Conservation (phyloP, 1,140 invertebrate species). For the Cyrtorhinus lividipennis region DNA sequence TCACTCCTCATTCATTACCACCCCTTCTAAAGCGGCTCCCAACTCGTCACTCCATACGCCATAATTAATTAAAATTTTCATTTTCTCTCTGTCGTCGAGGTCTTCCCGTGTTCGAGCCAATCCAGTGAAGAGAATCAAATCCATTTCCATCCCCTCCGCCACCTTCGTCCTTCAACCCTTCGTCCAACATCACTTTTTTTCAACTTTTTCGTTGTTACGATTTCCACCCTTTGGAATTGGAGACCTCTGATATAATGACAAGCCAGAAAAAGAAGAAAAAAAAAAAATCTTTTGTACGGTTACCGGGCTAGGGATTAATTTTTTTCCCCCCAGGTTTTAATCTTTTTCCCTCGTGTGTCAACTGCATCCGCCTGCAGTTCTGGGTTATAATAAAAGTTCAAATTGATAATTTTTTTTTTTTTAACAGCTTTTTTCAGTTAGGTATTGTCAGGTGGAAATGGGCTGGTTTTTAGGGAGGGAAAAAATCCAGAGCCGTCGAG, state of each 20-base stretch:
- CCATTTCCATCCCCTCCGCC: not conserved
- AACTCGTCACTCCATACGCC: not conserved
- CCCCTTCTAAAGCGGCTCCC: not conserved
- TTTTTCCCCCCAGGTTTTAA: too few relatives aligned
- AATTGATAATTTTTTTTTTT: not conserved
- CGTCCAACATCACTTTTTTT: not conserved
- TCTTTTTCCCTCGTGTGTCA: not conserved
- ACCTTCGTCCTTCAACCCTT: not conserved
- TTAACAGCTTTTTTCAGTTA: too few relatives aligned
- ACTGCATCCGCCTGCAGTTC: not conserved
- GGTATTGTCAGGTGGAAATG: not conserved
- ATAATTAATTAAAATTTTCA: not conserved
- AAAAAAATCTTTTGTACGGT: not conserved
- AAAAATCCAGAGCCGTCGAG: not conserved
- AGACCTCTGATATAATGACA: not conserved
- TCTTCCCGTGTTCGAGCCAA: not conserved
- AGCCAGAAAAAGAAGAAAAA: not conserved
- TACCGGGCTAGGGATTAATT: not conserved
- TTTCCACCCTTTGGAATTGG: not conserved
- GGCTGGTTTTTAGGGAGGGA: not conserved
- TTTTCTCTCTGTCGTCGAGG: not conserved
- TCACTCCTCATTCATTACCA: not conserved
- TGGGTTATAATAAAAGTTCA: not conserved
- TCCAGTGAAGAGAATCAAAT: not conserved
- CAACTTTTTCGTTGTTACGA: too few relatives aligned